Base-by-base conservation (phyloP, 2,888 invertebrate species). In the Leucophenga montana region DNA sequence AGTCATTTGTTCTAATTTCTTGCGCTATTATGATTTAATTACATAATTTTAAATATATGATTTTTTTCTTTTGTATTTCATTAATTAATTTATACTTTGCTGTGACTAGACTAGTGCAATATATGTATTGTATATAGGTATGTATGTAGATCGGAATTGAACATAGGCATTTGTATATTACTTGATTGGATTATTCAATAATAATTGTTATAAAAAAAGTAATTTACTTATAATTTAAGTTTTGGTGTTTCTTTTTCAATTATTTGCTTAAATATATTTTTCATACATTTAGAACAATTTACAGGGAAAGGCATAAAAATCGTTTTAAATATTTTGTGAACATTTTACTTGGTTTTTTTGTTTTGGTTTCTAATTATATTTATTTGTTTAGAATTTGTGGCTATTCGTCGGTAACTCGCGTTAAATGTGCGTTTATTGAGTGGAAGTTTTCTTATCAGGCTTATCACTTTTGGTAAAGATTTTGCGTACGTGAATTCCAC, bases 221-320 rank as follows among this genome's bases (percentile, higher is more conserved):
- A 22, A 20, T 6, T n/a, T 59, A 64, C 18, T 46, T 64, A 22
- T 27, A 44, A 22, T 20, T 57, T 64, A 18, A 8, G n/a, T 48
- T 66, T 54, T 66, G 53, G 53, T 54, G 53, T 54, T 54, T 22
- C 13, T 54, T 13, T 31, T 39, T 66, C 16, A 31, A 53, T 27
- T 53, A 46, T 65, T 50, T 50, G 31, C 44, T 31, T 53, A 16
- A 53, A 3, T 6, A 11, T n/a, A 16, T 59, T 39, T 22, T 46
- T 16, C n/a, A n/a, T 9, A n/a, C n/a, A 59, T 59, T 59, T 59
- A 22, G 27, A 27, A 53, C 16, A 53, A 31, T 57, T 33, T 61
- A 39, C 39, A 61, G 39, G n/a, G 27, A 59, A 64, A 48, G 62
- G 62, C 18, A 64, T 48, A 48, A 64, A 64, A 64, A 22, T 59